These are phyloP conservation scores for Etheostoma cragini DNA, from an alignment of 2,113 vertebrate genomes.

Conservation along the genomic window DNA sequence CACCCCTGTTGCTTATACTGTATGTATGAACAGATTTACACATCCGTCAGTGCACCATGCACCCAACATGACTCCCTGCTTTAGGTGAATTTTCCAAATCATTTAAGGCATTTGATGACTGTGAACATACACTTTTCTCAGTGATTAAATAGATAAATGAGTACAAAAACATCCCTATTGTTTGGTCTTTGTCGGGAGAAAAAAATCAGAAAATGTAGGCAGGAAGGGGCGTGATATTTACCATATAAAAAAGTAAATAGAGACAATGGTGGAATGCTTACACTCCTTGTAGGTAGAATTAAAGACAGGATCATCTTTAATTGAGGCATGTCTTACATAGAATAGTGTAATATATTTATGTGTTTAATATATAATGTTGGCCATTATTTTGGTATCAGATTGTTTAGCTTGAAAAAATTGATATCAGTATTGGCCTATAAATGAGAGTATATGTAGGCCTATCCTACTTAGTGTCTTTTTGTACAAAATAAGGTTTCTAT, in stretches of 20 bases:
- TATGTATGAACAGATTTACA: neutral
- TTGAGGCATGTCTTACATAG: neutral
- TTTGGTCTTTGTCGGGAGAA: neutral
- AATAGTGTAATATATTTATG: neutral
- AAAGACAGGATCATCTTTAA: neutral
- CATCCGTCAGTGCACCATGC: neutral
- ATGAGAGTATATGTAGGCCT: neutral
- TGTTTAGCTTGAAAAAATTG: neutral
- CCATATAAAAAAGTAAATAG: neutral
- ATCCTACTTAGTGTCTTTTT: neutral
- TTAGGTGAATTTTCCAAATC: slow-evolving; percentile 4
- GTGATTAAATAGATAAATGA: neutral
- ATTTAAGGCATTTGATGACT: neutral
- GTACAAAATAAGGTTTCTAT: neutral
- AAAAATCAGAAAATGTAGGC: no score
- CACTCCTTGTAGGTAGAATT: neutral
- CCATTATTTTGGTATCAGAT: neutral
- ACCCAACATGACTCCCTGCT: neutral
- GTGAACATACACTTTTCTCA: neutral
- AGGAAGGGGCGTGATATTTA: no score
- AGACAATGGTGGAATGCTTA: neutral
- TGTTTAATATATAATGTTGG: neutral
- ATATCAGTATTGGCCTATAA: neutral
- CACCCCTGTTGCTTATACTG: neutral
- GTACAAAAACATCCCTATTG: neutral